phyloP scores from a whole-genome alignment of 2,888 invertebrate genomes.

The Calephelis perditalis region DNA sequence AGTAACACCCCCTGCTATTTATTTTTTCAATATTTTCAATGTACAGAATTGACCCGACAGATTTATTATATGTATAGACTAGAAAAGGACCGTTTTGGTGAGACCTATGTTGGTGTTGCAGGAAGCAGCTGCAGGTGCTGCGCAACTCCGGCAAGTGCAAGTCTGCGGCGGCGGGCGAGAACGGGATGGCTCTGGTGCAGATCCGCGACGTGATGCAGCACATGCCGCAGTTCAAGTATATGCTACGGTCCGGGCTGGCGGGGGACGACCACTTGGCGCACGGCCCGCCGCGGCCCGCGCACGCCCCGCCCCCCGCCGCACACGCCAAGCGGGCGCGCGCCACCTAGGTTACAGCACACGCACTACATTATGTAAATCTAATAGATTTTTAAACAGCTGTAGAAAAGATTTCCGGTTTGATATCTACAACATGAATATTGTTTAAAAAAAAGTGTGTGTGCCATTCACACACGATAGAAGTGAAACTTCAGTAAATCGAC shows the following conservation, averaged over 20 bases:
- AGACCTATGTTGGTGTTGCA: conserved; percentile 39
- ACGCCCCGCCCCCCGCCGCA: conserved; percentile 38
- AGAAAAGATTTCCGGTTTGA: no score
- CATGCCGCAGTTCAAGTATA: conserved; percentile 93
- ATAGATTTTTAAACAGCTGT: no score
- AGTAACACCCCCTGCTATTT: no score
- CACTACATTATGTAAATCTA: no score
- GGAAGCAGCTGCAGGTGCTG: conserved; percentile 86
- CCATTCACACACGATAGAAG: no score
- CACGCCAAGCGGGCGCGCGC: conserved; percentile 56
- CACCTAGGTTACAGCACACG: conserved; percentile 40
- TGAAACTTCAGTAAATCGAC: no score
- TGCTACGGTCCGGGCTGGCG: conserved; percentile 79
- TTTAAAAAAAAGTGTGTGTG: no score
- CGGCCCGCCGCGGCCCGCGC: conserved; percentile 34
- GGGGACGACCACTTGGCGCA: conserved; percentile 43
- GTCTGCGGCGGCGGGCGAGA: conserved; percentile 80
- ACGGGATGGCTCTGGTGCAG: conserved; percentile 87
- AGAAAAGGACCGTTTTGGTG: no score
- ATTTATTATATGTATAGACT: no score
- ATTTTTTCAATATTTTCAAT: no score
- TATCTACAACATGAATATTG: no score
- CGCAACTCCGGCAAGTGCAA: conserved; percentile 86
- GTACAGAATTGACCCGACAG: no score
- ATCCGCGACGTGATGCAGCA: conserved; percentile 90